phyloP scores from a whole-genome alignment of 37 sponge, comb jelly and placozoan genomes.

The Hexactinellida sp. region DNA sequence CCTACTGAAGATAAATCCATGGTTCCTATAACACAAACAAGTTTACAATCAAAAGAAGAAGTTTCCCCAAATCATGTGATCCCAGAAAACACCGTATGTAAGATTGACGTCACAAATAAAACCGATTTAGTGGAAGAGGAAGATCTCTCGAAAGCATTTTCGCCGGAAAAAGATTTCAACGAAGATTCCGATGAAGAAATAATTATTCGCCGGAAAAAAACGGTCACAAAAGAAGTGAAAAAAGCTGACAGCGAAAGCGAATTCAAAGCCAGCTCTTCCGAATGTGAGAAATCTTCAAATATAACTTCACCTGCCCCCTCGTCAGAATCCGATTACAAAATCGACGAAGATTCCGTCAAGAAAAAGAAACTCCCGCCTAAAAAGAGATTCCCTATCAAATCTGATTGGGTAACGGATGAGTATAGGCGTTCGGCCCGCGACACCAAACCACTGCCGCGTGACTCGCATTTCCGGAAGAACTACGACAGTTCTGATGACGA shows the following conservation, averaged over 20 bases:
- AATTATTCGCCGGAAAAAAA: background rate
- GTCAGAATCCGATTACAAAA: background rate
- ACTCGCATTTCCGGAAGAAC: background rate
- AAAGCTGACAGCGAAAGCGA: background rate
- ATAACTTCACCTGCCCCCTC: background rate
- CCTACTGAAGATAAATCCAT: background rate
- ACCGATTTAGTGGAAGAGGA: background rate
- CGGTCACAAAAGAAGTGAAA: background rate
- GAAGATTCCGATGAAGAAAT: background rate
- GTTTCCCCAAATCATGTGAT: background rate
- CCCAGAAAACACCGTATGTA: background rate
- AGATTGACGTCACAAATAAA: background rate
- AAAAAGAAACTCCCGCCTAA: background rate
- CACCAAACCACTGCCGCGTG: background rate
- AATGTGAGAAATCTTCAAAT: background rate
- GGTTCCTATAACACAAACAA: no score
- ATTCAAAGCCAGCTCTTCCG: background rate
- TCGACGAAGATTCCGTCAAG: background rate
- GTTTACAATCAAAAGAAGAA: background rate
- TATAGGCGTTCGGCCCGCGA: background rate
- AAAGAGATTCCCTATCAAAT: background rate
- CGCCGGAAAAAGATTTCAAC: background rate
- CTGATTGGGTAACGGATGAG: background rate
- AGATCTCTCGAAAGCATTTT: slow-evolving; percentile 2
- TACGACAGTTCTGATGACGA: slow-evolving; percentile 7